phyloP scores from a whole-genome alignment of 2,113 vertebrate species.

The Rhineura floridana region DNA sequence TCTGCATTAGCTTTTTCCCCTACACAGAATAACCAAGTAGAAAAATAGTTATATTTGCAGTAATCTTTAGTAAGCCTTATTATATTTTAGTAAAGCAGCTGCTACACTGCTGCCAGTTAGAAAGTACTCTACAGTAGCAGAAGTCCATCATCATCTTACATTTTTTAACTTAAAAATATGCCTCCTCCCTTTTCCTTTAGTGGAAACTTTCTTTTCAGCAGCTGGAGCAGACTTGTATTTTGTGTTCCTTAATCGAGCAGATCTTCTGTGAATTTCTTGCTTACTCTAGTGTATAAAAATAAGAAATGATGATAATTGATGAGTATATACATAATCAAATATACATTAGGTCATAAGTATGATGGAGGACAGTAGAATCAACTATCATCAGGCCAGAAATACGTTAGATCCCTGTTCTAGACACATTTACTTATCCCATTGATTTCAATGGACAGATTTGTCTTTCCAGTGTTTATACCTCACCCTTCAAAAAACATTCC shows the following conservation, averaged over 20 bases:
- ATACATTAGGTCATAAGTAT: not conserved
- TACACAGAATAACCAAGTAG: not conserved
- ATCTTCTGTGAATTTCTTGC: constrained; percentile 95
- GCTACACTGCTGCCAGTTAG: not conserved
- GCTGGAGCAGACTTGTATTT: constrained; percentile 95
- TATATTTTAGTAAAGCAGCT: not conserved
- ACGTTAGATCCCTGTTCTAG: not conserved
- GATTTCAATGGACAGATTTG: not conserved
- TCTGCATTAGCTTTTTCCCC: not conserved
- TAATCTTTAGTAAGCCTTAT: too few relatives aligned
- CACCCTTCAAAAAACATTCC: not conserved
- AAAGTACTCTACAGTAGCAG: not conserved
- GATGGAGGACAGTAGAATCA: not conserved
- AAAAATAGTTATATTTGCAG: not conserved
- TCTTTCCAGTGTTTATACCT: not conserved
- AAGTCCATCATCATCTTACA: constrained; percentile 72
- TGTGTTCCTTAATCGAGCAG: constrained; percentile 93
- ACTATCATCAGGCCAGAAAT: not conserved
- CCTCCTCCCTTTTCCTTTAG: constrained; percentile 95
- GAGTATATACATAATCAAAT: not conserved
- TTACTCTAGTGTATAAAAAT: constrained; percentile 76
- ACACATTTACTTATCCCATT: not conserved
- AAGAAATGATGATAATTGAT: not conserved
- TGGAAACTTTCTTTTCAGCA: constrained; percentile 98
- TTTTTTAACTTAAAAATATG: constrained; percentile 99